These are phyloP conservation scores for Azemiops feae DNA, from an alignment of 2,113 vertebrate genomes.

Conservation along the genomic window DNA sequence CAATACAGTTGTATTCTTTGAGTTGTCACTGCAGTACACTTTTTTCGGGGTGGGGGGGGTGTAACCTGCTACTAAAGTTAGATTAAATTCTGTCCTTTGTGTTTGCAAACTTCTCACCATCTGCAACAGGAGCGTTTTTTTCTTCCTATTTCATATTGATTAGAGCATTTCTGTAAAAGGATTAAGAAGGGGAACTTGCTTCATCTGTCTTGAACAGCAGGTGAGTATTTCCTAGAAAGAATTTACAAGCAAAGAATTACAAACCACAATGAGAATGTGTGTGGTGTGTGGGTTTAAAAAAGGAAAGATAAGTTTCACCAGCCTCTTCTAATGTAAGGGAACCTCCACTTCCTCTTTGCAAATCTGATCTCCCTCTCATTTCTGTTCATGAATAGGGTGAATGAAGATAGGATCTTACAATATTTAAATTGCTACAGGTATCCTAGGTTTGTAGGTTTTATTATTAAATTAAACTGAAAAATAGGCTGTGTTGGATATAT, in stretches of 20 bases:
- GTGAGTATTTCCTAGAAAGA: not conserved
- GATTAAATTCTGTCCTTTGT: not conserved
- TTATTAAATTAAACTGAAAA: not conserved
- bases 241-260: not conserved
- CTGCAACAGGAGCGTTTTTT: not conserved
- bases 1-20: not conserved
- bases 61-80: not conserved
- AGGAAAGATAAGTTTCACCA: not conserved
- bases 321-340: not conserved
- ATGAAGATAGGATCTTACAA: not conserved
- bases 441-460: not conserved
- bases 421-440: not conserved
- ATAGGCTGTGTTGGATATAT: not conserved
- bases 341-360: not conserved
- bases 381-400: not conserved
- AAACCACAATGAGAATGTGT: not conserved
- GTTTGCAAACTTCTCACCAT: not conserved
- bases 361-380: not conserved
- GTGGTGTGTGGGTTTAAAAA: not conserved
- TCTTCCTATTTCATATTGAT: not conserved
- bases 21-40: not conserved
- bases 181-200: not conserved
- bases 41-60: accelerated
- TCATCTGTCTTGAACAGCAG: not conserved
- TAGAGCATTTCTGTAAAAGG: not conserved